Percentiles rank a stretch among this genome's conserved stretches.
phyloP scores from a whole-genome alignment of 2,797 vertebrate species.

The Heliangelus exortis region DNA sequence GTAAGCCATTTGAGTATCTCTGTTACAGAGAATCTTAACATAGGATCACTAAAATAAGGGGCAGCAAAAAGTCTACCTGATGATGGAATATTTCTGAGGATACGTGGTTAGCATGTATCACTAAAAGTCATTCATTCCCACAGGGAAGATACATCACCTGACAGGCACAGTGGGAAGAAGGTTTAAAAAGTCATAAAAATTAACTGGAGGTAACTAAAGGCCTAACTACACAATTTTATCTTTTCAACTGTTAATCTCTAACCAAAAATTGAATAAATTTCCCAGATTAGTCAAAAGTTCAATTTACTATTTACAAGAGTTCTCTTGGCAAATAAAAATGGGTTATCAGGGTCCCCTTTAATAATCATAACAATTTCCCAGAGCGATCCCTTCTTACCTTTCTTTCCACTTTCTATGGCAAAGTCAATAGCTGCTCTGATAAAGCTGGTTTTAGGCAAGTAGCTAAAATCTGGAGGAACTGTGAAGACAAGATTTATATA shows the following conservation, averaged over 20 bases:
- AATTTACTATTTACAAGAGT: not conserved
- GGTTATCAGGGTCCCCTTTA: not conserved
- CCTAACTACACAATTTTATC: not conserved
- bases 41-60: not conserved
- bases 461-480: conserved; percentile 95
- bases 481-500: conserved; percentile 58
- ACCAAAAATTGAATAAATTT: not conserved
- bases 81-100: not conserved
- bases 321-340: not conserved
- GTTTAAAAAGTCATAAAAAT: not conserved
- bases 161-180: not conserved
- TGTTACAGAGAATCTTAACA: not conserved
- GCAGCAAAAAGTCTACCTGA: not conserved
- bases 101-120: not conserved
- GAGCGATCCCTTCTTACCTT: conserved; percentile 79
- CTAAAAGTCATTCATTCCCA: not conserved
- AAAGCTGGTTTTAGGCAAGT: conserved; percentile 91
- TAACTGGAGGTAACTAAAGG: not conserved
- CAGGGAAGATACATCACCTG: not conserved
- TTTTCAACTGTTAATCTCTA: not conserved
- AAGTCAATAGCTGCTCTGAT: conserved; percentile 87
- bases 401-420: conserved; percentile 87
- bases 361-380: not conserved
- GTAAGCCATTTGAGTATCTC: not conserved
- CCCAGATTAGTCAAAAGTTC: not conserved